Evolutionary conservation across 2,888 invertebrate species (phyloP).

Genomic region (Neoitamus cyanurus): DNA sequence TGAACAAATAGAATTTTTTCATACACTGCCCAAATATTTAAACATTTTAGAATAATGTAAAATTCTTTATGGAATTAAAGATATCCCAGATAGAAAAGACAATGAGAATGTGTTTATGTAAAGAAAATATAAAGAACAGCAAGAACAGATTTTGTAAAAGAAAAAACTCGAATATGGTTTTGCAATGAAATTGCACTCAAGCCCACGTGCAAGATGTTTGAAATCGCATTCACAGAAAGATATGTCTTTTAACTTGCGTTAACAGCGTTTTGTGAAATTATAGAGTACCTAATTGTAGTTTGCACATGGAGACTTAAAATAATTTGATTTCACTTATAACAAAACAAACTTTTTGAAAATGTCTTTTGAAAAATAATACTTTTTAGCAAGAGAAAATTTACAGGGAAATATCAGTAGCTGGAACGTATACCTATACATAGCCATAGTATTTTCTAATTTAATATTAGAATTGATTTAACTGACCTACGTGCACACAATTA

Average conservation of each 20-base stretch:
- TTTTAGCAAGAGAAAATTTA: not conserved
- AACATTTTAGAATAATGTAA: not conserved
- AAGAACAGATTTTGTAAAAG: not conserved
- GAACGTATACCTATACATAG: not conserved
- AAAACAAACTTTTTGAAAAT: not conserved
- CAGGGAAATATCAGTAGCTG: not conserved
- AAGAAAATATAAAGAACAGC: not conserved
- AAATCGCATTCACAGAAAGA: not conserved
- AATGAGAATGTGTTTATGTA: not conserved
- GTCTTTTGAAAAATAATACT: not conserved
- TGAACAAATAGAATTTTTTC: constrained; percentile 5
- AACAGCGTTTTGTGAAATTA: not conserved
- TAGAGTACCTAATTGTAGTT: not conserved
- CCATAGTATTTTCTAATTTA: too few species aligned
- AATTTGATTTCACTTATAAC: not conserved
- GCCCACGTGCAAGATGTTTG: not conserved
- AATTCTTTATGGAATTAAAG: not conserved
- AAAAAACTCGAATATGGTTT: not conserved
- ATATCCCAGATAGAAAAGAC: not conserved
- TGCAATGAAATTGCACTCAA: not conserved
- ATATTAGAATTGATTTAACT: too few species aligned
- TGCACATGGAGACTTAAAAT: not conserved
- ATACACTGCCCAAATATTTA: not conserved
- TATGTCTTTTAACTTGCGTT: not conserved
- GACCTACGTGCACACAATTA: too few species aligned